Evolutionary conservation across 92 coral and sea anemone species (phyloP), one percentile per base, ranked within the genome.

Genomic region (Galaxea fascicularis): DNA sequence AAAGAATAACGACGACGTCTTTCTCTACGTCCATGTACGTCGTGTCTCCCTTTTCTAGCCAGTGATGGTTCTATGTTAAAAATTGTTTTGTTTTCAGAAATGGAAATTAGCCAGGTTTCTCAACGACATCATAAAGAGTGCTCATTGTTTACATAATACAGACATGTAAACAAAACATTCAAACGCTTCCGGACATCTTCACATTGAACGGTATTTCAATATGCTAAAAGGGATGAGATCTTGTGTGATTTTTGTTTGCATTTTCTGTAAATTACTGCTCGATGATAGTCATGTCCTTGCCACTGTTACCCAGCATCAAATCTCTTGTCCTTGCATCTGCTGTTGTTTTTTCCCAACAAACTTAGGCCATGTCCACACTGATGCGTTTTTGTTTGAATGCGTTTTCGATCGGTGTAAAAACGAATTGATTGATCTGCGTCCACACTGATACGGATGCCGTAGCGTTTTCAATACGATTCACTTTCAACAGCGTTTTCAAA

Each of bases 81-180:
- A 63, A 63, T n/a, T n/a, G n/a, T n/a, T n/a, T n/a, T 63, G 25
- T 12, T 25, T 25, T 63, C 10, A 56, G 31, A 63, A 63, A 63
- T 63, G 68, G 68, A 4, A 63, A 63, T 73, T 31, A 11, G 60
- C 59, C n/a, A 15, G 4, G 7, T 47, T 49, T 53, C n/a, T 44
- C 26, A 73, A 52, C 78, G 25, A 2, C 14, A 31, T 52, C 31
- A 63, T 44, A 16, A 25, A 47, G 83, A 20, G 46, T 27, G 29
- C 16, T 73, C 63, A 46, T 66, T 44, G 83, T 79, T 79, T 69
- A 65, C 74, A 35, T 29, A 46, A 79, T 56, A 65, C 54, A 45
- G 39, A 16, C 45, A 15, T 63, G 71, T 62, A 77, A 62, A 62
- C 72, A 45, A 64, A 62, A 24, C 71, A 41, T 64, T 78, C 58